Evolutionary conservation across 1,140 invertebrate genomes (phyloP), one percentile per base, ranked within the genome.

Genomic region (Drosophila sturtevanti): DNA sequence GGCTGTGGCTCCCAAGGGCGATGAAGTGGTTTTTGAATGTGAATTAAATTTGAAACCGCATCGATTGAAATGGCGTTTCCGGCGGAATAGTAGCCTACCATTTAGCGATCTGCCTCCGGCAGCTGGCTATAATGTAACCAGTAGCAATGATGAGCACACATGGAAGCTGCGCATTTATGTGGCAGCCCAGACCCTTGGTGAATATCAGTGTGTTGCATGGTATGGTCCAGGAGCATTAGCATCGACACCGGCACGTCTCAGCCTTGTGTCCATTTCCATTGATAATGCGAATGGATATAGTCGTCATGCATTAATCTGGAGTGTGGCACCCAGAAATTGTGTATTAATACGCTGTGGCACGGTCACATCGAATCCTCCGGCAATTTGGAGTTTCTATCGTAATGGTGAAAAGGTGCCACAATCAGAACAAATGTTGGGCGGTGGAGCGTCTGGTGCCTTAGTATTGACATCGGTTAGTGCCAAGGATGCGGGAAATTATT

Each of bases 11-110:
- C 96, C 96, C 0, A 92, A 95, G 1, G 94, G 95, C 4, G 96
- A 97, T 81, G 94, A 96, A 60, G 96, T 97, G 16, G 93, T 94
- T 16, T 96, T 98, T 73, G 95, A 96, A 74, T 97, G 97, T 81
- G 95, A 95, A 71, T 93, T 97, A 34, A 95, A 95, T 76, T 94
- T 97, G 1, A 93, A 93, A 9, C 95, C 96, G 0, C 96, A 97
- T 74, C 93, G 94, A 68, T 94, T 97, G 64, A 93, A 94, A 41
- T 97, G 96, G 96, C 93, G 95, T 38, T 95, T 96, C 92, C 70
- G 79, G 24, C 60, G 66, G 14, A 75, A 60, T 51, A 35, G 38
- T 27, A 51, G 22, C 1, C 44, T 63, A 11, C 56, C 68, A 14
- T 84, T 81, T 22, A 68, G 72, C 12, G 70, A 82, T n/a, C 78